These are phyloP conservation scores for Cheracebus regulus DNA, from an alignment of 2,797 vertebrate genomes.

Conservation along the genomic window DNA sequence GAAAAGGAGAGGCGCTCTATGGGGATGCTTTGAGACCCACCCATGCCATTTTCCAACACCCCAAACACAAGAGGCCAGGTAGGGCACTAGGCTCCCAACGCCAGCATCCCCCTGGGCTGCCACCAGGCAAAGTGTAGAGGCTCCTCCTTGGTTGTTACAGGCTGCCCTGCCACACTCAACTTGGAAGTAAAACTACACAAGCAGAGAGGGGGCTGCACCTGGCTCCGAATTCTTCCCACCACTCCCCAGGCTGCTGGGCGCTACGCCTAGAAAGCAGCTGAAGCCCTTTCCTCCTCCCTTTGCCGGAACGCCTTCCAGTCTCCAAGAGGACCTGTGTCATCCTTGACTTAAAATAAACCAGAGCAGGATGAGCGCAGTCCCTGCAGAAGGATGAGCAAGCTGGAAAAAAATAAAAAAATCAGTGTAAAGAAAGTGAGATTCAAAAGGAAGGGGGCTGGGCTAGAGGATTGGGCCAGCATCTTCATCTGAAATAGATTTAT, in stretches of 20 bases:
- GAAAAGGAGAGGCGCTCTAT: neutral
- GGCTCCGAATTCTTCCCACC: neutral
- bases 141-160: neutral
- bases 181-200: neutral
- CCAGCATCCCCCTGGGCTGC: neutral
- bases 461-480: neutral
- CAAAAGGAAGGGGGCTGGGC: neutral
- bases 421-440: neutral
- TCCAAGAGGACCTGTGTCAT: neutral
- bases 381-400: neutral
- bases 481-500: neutral
- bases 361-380: too few relatives aligned
- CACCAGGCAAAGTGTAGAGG: neutral
- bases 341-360: neutral
- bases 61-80: fast-evolving
- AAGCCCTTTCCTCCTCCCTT: neutral
- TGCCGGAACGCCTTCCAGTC: neutral
- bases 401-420: neutral
- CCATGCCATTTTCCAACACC: neutral
- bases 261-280: neutral
- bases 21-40: neutral
- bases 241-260: neutral
- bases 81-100: neutral
- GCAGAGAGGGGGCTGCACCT: neutral
- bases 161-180: neutral